Base-by-base conservation (phyloP, 2,797 vertebrate genomes). In the Phrynocephalus forsythii region DNA sequence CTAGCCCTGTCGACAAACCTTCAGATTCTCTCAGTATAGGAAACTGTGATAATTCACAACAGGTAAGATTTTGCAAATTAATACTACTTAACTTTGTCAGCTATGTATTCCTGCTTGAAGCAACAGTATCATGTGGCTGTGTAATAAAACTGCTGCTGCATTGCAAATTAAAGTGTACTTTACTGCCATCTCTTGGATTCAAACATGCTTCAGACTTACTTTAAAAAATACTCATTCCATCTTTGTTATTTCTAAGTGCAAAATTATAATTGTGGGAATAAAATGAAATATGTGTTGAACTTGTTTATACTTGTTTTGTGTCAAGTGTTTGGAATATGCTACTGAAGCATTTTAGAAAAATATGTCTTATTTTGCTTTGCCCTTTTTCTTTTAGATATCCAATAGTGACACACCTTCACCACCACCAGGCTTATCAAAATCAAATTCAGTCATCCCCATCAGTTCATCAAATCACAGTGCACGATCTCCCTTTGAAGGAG, bases 401-500 rank as follows among this genome's bases (percentile, higher is more conserved):
- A 97, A 97, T 95, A 98, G 98, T 94, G 98, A 98, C 96, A 99
- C 98, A 84, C 99, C 99, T 69, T 99, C 99, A 93, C 99, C 99
- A 92, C 99, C 99, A 22, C 98, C 98, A 89, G 98, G 98, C 94
- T 96, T 99, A 96, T 96, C 97, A 92, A 99, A 99, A 94, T 96
- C 98, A 78, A 98, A 97, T 95, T 96, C 99, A 94, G 98, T 98
- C 94, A 98, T 98, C 95, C 98, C 98, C 96, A 97, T 98, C 96
- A 99, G 97, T 94, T 97, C 98, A 95, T 97, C 98, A 67, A 98
- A 98, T 96, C 98, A 98, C 97, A 98, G 97, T 86, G 97, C 98
- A 22, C 97, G 98, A 82, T 99, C 98, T 2, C 99, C 99, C 87
- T 99, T 99, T 50, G 98, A 99, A 96, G 98, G 98, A 33, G 98